Evolutionary conservation across 2,797 vertebrate genomes (phyloP).

Genomic region (Falco rusticolus): DNA sequence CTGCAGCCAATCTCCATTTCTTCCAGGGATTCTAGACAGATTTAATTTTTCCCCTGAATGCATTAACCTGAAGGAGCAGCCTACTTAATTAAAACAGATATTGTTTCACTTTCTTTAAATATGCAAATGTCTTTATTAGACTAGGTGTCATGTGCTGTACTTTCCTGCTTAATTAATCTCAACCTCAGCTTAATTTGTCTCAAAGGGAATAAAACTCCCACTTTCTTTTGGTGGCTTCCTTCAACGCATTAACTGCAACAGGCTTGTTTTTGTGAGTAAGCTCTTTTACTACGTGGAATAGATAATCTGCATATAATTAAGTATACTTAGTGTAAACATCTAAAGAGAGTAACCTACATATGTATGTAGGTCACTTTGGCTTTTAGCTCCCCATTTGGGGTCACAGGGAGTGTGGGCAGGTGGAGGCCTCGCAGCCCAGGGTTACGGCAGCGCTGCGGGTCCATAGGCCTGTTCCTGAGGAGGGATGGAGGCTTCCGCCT

Average conservation of each 20-base stretch:
- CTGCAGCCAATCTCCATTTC: constrained; percentile 27
- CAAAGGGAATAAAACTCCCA: neutral
- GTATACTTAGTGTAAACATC: neutral
- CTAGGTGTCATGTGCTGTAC: constrained; percentile 24
- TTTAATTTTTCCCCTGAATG: constrained; percentile 61
- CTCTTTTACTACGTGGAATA: neutral
- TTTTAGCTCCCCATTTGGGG: neutral
- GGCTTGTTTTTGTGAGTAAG: neutral
- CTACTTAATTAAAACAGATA: constrained; percentile 69
- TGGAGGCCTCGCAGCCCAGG: neutral
- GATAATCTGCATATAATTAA: neutral
- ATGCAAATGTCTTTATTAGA: constrained; percentile 64
- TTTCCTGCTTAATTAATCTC: constrained; percentile 56
- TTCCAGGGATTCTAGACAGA: constrained; percentile 39
- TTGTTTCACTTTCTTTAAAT: constrained; percentile 63
- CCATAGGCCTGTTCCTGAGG: accelerated
- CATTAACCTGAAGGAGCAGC: constrained; percentile 66
- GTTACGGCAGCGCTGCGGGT: neutral
- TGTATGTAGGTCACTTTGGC: accelerated
- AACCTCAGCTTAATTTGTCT: constrained; percentile 17
- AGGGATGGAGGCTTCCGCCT: neutral
- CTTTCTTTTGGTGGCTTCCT: neutral
- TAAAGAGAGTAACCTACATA: neutral
- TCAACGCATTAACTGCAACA: neutral
- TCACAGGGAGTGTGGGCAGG: neutral